Evolutionary conservation across 2,888 invertebrate species (phyloP).

Genomic region (Ellobium chinense): DNA sequence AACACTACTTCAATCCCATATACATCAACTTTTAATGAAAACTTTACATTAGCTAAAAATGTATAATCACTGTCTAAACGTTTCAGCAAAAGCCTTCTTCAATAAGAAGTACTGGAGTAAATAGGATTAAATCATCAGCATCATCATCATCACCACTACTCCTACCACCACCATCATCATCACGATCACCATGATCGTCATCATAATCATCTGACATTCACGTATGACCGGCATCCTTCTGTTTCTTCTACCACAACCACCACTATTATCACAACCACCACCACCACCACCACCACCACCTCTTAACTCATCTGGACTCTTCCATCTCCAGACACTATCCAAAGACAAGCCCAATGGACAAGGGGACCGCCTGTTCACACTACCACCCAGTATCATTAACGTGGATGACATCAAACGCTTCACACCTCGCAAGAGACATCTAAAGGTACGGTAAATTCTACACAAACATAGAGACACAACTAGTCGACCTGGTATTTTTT

Average conservation of each 20-base stretch:
- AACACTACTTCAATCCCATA: too few relatives aligned
- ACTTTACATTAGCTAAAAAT: too few relatives aligned
- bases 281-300: not conserved
- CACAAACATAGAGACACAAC: not conserved
- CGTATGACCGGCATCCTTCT: not conserved
- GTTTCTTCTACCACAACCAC: not conserved
- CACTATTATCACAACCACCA: not conserved
- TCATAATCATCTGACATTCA: not conserved
- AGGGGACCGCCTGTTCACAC: slow-evolving; percentile 38
- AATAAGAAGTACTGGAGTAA: too few relatives aligned
- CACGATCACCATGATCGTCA: not conserved
- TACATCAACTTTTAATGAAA: too few relatives aligned
- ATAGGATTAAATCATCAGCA: too few relatives aligned
- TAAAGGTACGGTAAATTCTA: slow-evolving; percentile 49
- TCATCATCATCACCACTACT: not conserved
- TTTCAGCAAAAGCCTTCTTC: too few relatives aligned
- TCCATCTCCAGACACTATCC: slow-evolving; percentile 1
- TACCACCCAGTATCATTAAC: slow-evolving; percentile 38
- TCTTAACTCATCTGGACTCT: not conserved
- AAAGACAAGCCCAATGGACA: slow-evolving; percentile 14
- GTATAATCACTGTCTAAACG: too few relatives aligned
- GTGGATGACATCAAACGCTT: slow-evolving; percentile 41
- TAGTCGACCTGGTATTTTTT: too few relatives aligned
- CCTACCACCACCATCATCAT: not conserved
- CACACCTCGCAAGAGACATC: slow-evolving; percentile 49